phyloP scores from a whole-genome alignment of 2,797 vertebrate genomes.

The Gymnothorax javanicus region DNA sequence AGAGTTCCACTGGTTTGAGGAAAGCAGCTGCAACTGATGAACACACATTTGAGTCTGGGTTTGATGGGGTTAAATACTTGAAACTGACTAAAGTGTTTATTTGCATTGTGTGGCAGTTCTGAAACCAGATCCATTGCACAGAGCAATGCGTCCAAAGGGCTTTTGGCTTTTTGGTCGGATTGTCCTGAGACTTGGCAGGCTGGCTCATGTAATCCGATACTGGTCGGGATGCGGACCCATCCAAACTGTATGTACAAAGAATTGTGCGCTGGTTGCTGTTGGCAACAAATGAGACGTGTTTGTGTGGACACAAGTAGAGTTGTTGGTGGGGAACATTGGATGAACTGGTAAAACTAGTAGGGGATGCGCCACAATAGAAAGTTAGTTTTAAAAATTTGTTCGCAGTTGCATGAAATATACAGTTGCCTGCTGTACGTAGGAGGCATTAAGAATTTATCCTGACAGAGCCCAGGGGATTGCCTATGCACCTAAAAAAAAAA shows the following conservation, averaged over 20 bases:
- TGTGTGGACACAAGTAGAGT: background rate
- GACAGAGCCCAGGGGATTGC: no score
- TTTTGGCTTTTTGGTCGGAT: background rate
- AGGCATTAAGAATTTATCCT: background rate
- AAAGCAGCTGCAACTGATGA: no score
- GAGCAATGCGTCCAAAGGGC: background rate
- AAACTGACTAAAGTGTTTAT: conserved; percentile 37
- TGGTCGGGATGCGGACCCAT: background rate
- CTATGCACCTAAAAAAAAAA: no score
- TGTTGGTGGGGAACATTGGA: background rate
- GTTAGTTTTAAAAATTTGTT: background rate
- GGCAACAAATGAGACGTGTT: conserved; percentile 7
- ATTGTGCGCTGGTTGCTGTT: conserved; percentile 16
- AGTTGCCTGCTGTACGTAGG: background rate
- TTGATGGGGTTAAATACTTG: background rate
- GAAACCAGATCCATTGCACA: conserved; percentile 3
- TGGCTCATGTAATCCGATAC: conserved; percentile 13
- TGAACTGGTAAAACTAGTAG: background rate
- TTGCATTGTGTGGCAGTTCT: conserved; percentile 2
- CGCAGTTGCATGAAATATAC: background rate
- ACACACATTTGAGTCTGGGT: no score
- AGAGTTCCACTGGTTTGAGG: no score
- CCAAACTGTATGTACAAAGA: conserved; percentile 7
- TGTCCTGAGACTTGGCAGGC: background rate
- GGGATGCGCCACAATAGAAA: background rate